phyloP scores from a whole-genome alignment of 2,888 invertebrate genomes.

The Pseudococcus jackbeardsleyi region DNA sequence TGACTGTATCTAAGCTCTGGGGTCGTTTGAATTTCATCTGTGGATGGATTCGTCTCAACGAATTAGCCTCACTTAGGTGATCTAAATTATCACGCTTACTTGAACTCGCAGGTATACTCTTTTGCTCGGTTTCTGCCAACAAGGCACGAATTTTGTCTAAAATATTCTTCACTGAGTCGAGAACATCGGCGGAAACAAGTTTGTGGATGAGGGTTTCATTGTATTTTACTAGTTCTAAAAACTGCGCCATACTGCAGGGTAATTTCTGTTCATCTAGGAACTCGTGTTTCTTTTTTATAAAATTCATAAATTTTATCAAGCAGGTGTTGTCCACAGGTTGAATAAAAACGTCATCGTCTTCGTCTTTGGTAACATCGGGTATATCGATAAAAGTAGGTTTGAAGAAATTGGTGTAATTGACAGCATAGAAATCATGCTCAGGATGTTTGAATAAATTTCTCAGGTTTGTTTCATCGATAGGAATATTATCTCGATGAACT shows the following conservation, averaged over 20 bases:
- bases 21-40: not conserved
- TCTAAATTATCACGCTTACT: not conserved
- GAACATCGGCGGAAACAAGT: not conserved
- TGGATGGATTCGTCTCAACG: not conserved
- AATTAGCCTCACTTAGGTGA: not conserved
- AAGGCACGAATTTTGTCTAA: not conserved
- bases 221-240: not conserved
- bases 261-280: conserved; percentile 39
- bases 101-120: not conserved
- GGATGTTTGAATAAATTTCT: conserved; percentile 2
- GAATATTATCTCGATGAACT: not conserved
- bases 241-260: conserved; percentile 46
- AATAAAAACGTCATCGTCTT: not conserved
- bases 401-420: not conserved
- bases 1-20: not conserved
- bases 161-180: not conserved
- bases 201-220: not conserved
- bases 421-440: not conserved
- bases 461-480: not conserved
- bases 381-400: conserved; percentile 3
- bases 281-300: not conserved
- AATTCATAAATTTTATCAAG: not conserved
- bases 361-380: not conserved
- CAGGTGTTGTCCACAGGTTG: not conserved
- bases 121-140: not conserved